Evolutionary conservation across 2,888 invertebrate genomes (phyloP), one percentile per base, ranked within the genome.

Genomic region (Coronaproctus castanopsis): DNA sequence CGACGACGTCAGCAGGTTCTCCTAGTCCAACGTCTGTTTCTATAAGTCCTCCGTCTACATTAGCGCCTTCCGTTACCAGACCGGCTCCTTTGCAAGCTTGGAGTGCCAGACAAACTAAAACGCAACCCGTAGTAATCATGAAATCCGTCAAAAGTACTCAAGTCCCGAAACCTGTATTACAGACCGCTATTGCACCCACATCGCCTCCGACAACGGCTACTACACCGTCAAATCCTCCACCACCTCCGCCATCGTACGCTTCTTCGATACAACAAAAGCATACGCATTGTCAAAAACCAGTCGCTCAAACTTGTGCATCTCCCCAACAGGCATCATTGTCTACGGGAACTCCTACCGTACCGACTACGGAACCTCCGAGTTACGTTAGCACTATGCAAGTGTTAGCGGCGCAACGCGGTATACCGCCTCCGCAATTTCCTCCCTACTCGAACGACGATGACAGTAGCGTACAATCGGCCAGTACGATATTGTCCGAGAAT

Each of bases 141-240:
- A 92, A 93, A 71, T 89, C 91, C 24, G 95, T 95, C 20, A 90
- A 90, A 71, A 91, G 91, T 74, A 91, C 91, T 20, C 91, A 92
- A 72, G 92, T 91, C 50, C 91, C 91, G 70, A 95, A 93, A 71
- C 95, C 95, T 0, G 83, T 92, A 24, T 75, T 93, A 64, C 95
- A 95, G 74, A 95, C 92, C 19, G 95, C 95, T 10, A 88, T 91
- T 55, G 92, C 89, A n/a, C 92, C 92, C 1, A 82, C 85, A 23
- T 81, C 86, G 18, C 87, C 87, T 2, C 79, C 80, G 58, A 77
- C 80, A 21, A 77, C 80, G 19, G 61, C 67, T 14, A 70, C 69
- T 20, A 71, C 80, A 36, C 83, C 84, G 8, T 87, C 87, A 1
- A 70, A 69, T 21, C 72, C 71, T 48, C 77, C 76, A 63, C 80